Base-by-base conservation (phyloP, 1,140 invertebrate genomes). In the Coelopa frigida region DNA sequence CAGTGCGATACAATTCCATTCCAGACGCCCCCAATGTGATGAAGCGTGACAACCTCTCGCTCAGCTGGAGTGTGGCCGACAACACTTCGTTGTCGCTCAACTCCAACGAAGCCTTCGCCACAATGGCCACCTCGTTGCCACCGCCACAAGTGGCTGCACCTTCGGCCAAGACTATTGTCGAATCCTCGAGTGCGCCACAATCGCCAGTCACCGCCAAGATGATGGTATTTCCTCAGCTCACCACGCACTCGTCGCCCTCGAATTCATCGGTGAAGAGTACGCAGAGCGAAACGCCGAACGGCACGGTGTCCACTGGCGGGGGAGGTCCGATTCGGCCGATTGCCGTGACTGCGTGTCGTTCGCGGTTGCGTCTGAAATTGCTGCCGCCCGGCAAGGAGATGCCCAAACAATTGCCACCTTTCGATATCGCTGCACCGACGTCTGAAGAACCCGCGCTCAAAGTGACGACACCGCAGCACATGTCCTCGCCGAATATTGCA, bases 401-500 rank as follows among this genome's bases (percentile, higher is more conserved):
- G 40, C 59, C 62, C 0, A 61, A 66, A 31, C 57, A 64, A 44
- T 20, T 62, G 40, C 59, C 62, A 10, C 53, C 58, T 0, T 26
- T 61, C 4, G 49, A 46, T 11, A 44, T 29, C 10, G 29, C 15
- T 21, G 40, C 38, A 38, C 14, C 11, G 12, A 11, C 48, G 2
- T 38, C 43, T 2, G 51, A 56, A 6, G 56, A 50, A 3, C 41
- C 49, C 8, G 51, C 40, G 11, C 48, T 51, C 8, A 52, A 52
- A 12, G 61, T 59, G 17, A 61, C 59, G 17, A 64, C 61, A 8
- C 60, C 64, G 5, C 66, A 69, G 49, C 66, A 68, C 36, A 61
- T 62, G 60, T 70, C 67, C 3, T 69, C 66, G 23, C 67, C 67
- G 5, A 66, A 70, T 48, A 70, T 70, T 54, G 55, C 65, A 29